These are phyloP conservation scores for Zaprionus bogoriensis DNA, from an alignment of 2,888 invertebrate genomes.

Conservation along the genomic window DNA sequence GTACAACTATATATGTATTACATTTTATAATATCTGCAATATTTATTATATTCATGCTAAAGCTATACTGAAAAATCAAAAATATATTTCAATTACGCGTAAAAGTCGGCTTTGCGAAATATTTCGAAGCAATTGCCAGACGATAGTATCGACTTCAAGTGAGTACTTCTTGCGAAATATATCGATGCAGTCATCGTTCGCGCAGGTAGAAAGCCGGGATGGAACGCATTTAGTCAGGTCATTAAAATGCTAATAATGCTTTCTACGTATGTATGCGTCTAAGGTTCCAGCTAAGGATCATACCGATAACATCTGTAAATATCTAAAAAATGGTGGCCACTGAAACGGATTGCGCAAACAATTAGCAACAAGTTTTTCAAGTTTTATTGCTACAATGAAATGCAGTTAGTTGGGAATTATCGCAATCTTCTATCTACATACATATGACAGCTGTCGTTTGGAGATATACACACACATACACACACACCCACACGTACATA, in stretches of 20 bases:
- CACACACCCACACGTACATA: background rate
- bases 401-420: constrained; percentile 9
- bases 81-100: background rate
- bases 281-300: background rate
- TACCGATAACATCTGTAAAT: background rate
- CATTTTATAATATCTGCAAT: background rate
- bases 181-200: constrained; percentile 8
- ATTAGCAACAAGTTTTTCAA: too few species aligned
- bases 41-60: background rate
- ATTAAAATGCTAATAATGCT: background rate
- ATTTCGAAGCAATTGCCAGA: background rate
- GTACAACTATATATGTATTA: too few species aligned
- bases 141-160: background rate
- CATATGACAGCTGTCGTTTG: constrained; percentile 42
- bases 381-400: constrained; percentile 16
- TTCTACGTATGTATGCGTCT: too few species aligned
- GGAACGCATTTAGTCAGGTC: background rate
- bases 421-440: background rate
- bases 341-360: too few species aligned
- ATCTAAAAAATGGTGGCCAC: background rate
- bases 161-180: background rate
- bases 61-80: background rate
- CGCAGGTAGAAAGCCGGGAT: background rate
- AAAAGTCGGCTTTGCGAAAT: background rate
- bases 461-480: constrained; percentile 19